Evolutionary conservation across 2,888 invertebrate species (phyloP).

Genomic region (Ligdia adustata): DNA sequence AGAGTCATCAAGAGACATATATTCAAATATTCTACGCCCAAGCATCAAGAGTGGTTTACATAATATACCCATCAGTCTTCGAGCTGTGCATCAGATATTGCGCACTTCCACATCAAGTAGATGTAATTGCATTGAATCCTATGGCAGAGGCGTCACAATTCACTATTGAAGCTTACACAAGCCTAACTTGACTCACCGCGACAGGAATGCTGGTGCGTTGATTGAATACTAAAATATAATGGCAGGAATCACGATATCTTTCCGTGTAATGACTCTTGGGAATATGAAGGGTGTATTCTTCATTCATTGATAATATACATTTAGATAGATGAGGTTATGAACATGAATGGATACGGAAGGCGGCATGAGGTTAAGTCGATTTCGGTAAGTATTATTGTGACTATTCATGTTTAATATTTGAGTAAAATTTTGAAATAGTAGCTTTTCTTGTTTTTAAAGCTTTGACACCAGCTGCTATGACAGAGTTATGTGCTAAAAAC

Average conservation of each 20-base stretch:
- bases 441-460: too few relatives aligned
- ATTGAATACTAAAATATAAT: conserved; percentile 35
- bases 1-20: too few relatives aligned
- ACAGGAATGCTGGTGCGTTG: conserved; percentile 34
- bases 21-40: background rate
- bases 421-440: too few relatives aligned
- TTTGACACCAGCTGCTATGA: too few relatives aligned
- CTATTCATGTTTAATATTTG: too few relatives aligned
- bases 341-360: too few relatives aligned
- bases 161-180: conserved; percentile 32
- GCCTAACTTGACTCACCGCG: conserved; percentile 25
- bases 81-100: conserved; percentile 12
- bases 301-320: too few relatives aligned
- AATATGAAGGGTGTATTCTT: too few relatives aligned
- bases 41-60: conserved; percentile 2
- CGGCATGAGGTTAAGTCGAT: too few relatives aligned
- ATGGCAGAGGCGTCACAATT: conserved; percentile 31
- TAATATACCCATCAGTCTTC: background rate
- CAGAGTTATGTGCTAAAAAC: too few relatives aligned
- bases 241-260: conserved; percentile 10
- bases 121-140: conserved; percentile 22
- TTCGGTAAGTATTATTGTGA: too few relatives aligned
- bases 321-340: too few relatives aligned
- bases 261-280: conserved; percentile 12
- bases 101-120: background rate